Base-by-base conservation (phyloP, 2,113 vertebrate species). In the Sula dactylatra region DNA sequence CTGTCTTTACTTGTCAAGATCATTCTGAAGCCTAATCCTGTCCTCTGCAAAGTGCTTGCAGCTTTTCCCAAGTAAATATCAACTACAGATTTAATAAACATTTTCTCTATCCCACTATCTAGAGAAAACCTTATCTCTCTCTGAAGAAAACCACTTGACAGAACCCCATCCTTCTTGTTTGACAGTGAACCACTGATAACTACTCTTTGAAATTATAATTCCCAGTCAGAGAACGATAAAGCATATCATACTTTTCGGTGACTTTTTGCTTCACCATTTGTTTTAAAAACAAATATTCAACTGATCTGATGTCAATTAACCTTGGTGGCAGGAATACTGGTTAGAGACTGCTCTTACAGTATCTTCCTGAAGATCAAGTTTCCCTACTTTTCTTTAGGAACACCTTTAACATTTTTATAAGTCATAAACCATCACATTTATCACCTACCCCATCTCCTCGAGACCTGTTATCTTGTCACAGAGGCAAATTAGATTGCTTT, bases 1-100 rank as follows among this genome's bases (percentile, higher is more conserved):
- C 7, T 56, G 64, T 72, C 34, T 69, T 31, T 79, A n/a, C 31
- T 70, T 70, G 36, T 27, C 25, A 77, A 11, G n/a, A 92, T 64
- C 4, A 72, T 74, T 58, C n/a, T 55, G n/a, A 82, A 95, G 84
- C 16, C 8, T 88, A 94, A 56, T 55, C 29, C n/a, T 58, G 11
- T 20, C 34, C 24, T 76, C 69, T 52, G 44, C 40, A 93, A 73
- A 82, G 42, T 34, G 38, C 29, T 88, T 71, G 22, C 50, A 88
- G 64, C 25, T 94, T 86, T 96, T 78, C 69, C 47, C n/a, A 71
- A 89, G 38, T 19, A 88, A 40, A 19, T 50, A 62, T 74, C 59
- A 88, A 64, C 21, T 71, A 42, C 29, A 94, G 42, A 93, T 79
- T 81, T 92, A 94, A 95, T 78, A 95, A 94, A 81, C 11, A 55